Evolutionary conservation across 2,113 vertebrate species (phyloP), one percentile per base, ranked within the genome.

Genomic region (Cyanistes caeruleus): DNA sequence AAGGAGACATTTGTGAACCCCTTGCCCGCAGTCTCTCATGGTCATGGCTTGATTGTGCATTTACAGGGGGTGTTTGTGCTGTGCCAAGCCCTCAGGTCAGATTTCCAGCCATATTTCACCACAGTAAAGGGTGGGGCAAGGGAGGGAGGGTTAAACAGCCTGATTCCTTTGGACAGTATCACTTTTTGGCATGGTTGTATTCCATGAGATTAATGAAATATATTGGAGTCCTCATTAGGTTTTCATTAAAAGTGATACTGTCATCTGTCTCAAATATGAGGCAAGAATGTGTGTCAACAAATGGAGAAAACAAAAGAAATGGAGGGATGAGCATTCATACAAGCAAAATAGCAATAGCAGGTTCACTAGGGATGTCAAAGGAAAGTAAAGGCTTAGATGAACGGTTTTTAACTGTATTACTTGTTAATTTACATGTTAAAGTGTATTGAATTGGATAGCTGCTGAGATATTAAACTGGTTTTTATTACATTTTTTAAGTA

Each of bases 261-360:
- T 97, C 89, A 35, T 81, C 76, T 89, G 70, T 95, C 74, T 95
- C 87, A 87, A 95, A 85, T 94, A 96, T 55, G 93, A 97, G 95
- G 92, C 92, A 93, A 96, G 51, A 70, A 94, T 84, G 84, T 46
- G 95, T 91, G 96, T 97, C 83, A 97, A 98, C 96, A 97, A 74
- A 97, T 65, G 93, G 95, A 97, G 89, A 94, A 96, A 97, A 97
- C 87, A 93, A 97, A 97, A 97, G 95, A 97, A 96, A 95, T 39
- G 35, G 87, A 93, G 88, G 95, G 85, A 96, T 85, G 87, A 89
- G 97, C 87, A 96, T 97, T 97, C 97, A 96, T 97, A 96, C 95
- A 97, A 97, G 98, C 97, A 85, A 79, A 92, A 97, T 97, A 98
- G 98, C 98, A 98, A 98, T 96, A 99, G 98, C 98, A 72, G 97